phyloP scores from a whole-genome alignment of 2,797 vertebrate genomes.

The Poeciliopsis infans region DNA sequence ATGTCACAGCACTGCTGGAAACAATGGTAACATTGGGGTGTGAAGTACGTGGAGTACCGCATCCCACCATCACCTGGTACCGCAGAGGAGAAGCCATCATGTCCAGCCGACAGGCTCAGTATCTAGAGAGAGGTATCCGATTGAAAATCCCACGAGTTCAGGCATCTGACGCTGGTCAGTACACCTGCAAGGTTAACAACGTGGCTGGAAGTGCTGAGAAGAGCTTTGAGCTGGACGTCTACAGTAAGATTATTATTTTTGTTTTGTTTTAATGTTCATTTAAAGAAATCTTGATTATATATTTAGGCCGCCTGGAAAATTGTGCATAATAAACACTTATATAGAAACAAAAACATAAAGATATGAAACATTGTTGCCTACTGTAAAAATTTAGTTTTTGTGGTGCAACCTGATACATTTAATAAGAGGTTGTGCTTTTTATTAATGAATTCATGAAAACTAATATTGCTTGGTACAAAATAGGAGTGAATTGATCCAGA shows the following conservation, averaged over 20 bases:
- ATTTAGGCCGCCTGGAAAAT: too few relatives aligned
- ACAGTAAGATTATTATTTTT: slow-evolving; percentile 79
- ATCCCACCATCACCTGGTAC: slow-evolving; percentile 90
- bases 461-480: neutral
- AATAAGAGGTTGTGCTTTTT: neutral
- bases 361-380: neutral
- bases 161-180: slow-evolving; percentile 86
- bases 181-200: slow-evolving; percentile 86
- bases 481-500: neutral
- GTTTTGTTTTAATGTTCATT: neutral
- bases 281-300: neutral
- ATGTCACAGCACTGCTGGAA: slow-evolving; percentile 84
- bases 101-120: slow-evolving; percentile 84
- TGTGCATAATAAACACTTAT: neutral
- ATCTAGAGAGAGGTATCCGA: slow-evolving; percentile 87
- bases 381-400: neutral
- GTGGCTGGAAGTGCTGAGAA: slow-evolving; percentile 88
- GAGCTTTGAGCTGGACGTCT: slow-evolving; percentile 87
- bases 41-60: slow-evolving; percentile 88
- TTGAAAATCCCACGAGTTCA: slow-evolving; percentile 88
- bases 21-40: slow-evolving; percentile 89
- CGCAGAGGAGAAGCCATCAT: slow-evolving; percentile 81
- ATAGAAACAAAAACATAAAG: neutral
- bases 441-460: neutral
- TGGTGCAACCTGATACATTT: neutral